A percentile compares a stretch with the other conserved stretches of the same genome.
Evolutionary conservation across 2,113 vertebrate genomes (phyloP).

Genomic region (Osmerus eperlanus): DNA sequence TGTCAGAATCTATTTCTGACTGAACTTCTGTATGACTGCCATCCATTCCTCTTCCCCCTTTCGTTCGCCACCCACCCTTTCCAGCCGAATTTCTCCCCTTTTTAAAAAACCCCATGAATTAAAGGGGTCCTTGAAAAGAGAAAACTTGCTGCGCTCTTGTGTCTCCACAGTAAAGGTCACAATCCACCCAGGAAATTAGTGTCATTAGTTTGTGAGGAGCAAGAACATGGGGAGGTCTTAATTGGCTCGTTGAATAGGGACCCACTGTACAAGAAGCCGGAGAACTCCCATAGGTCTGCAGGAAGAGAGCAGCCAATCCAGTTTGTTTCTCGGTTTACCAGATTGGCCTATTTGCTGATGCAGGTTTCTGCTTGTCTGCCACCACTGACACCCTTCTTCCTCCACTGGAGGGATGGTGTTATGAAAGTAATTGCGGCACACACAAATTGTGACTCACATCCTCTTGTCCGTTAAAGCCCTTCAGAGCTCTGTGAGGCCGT

Average conservation of each 20-base stretch:
- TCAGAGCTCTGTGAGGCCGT: constrained; percentile 5
- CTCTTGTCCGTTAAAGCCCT: constrained; percentile 1
- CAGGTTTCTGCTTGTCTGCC: not conserved
- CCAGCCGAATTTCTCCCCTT: constrained; percentile 23
- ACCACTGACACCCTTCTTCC: not conserved
- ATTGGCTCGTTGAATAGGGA: constrained; percentile 22
- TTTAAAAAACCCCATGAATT: constrained; percentile 30
- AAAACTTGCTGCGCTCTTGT: constrained; percentile 19
- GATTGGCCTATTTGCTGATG: not conserved
- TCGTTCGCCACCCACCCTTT: constrained; percentile 15
- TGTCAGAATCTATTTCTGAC: constrained; percentile 25
- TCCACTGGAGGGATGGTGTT: not conserved
- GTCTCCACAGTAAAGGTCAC: constrained; percentile 35
- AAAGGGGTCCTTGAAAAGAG: constrained; percentile 15
- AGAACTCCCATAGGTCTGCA: not conserved
- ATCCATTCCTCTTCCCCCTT: constrained; percentile 24
- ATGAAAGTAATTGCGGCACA: constrained; percentile 8
- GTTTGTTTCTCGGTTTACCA: not conserved
- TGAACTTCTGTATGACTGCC: constrained; percentile 15
- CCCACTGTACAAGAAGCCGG: constrained; percentile 7
- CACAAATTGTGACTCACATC: constrained; percentile 18
- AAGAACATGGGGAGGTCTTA: constrained; percentile 25
- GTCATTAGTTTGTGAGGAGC: constrained; percentile 33
- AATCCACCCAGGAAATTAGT: constrained; percentile 37
- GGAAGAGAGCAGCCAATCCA: not conserved